Percentiles rank a stretch among this genome's conserved stretches.
These are phyloP conservation scores for Notothenia rossii DNA, from an alignment of 2,113 vertebrate species.

Conservation along the genomic window DNA sequence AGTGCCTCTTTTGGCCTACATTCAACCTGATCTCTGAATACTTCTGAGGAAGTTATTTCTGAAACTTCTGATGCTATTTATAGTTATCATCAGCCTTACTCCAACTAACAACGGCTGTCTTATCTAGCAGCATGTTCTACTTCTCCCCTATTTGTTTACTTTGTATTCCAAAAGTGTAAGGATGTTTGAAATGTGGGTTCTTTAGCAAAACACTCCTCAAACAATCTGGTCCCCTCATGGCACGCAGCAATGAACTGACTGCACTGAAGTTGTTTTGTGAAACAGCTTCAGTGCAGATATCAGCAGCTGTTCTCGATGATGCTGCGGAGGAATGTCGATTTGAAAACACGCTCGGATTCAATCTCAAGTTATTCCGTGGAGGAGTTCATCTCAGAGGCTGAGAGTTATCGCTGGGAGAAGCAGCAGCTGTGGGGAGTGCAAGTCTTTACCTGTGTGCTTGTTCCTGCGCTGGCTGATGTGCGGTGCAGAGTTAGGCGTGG, in stretches of 20 bases:
- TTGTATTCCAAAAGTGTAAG: background rate
- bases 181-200: background rate
- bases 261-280: slow-evolving; percentile 4
- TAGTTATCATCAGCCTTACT: background rate
- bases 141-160: background rate
- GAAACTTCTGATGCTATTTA: slow-evolving; percentile 16
- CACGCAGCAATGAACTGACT: background rate
- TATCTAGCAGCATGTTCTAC: background rate
- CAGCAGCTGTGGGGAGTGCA: slow-evolving; percentile 1
- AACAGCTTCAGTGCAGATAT: background rate
- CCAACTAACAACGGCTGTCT: too few species aligned
- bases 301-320: slow-evolving; percentile 29
- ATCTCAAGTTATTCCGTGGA: background rate
- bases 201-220: background rate
- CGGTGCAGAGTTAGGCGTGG: slow-evolving; percentile 86
- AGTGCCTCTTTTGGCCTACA: slow-evolving; percentile 1
- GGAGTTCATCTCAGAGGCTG: slow-evolving; percentile 19
- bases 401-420: slow-evolving; percentile 18
- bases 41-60: background rate
- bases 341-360: slow-evolving; percentile 23
- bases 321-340: slow-evolving; percentile 28
- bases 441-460: slow-evolving; percentile 93
- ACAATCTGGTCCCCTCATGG: background rate
- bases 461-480: slow-evolving; percentile 90
- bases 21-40: slow-evolving; percentile 10